phyloP scores from a whole-genome alignment of 2,113 vertebrate species.

The Microcebus ravelobensis region DNA sequence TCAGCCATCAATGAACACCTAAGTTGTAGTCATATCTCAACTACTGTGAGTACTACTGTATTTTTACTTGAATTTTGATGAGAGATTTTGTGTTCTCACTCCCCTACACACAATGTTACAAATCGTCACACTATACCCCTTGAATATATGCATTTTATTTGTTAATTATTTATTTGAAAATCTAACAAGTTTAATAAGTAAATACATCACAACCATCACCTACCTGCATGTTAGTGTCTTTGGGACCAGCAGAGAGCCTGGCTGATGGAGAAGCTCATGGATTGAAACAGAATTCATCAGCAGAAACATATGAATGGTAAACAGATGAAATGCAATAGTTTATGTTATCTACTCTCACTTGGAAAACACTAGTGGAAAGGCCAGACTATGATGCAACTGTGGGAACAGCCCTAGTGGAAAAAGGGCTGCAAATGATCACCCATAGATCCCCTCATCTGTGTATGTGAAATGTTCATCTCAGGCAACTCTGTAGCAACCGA shows the following conservation, averaged over 20 bases:
- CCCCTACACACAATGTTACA: background rate
- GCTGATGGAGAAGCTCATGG: background rate
- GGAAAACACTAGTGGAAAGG: background rate
- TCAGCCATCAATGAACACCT: background rate
- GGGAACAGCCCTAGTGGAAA: background rate
- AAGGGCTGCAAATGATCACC: background rate
- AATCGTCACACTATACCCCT: background rate
- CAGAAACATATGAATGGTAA: background rate
- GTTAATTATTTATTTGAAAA: background rate
- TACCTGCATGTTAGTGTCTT: accelerated
- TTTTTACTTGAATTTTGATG: background rate
- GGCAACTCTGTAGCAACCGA: background rate
- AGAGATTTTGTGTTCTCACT: background rate
- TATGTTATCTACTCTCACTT: background rate
- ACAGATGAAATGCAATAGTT: background rate
- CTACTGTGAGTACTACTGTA: background rate
- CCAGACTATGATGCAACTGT: background rate
- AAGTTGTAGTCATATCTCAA: background rate
- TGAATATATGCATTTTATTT: background rate
- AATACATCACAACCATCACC: background rate
- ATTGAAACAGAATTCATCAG: too few relatives aligned
- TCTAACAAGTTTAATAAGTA: background rate
- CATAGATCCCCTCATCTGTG: background rate
- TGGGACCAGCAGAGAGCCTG: background rate
- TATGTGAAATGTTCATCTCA: background rate